Percentiles rank a stretch among this genome's conserved stretches.
Conservation (phyloP, 2,888 invertebrate species). For the Strigamia maritima region DNA sequence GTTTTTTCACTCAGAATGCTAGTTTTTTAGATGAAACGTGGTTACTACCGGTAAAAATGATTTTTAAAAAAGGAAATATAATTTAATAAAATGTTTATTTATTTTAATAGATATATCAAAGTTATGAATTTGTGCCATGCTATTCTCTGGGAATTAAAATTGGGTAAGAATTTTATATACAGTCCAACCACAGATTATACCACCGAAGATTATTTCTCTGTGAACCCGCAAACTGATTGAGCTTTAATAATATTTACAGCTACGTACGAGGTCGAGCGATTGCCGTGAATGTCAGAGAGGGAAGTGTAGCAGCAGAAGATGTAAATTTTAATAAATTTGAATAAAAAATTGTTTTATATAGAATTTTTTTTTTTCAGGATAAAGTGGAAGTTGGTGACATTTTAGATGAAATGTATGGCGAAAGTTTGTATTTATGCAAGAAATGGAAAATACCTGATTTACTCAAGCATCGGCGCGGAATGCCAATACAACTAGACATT, state of each 20-base stretch:
- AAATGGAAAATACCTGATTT: constrained; percentile 48
- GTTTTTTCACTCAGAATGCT: not conserved
- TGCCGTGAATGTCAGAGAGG: constrained; percentile 59
- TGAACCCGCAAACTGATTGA: too few species aligned
- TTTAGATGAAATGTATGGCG: constrained; percentile 63
- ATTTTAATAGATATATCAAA: not conserved
- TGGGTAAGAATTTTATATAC: not conserved
- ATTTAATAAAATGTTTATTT: not conserved
- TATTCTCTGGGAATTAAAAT: not conserved
- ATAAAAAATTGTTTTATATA: too few species aligned
- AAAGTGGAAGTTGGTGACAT: constrained; percentile 63
- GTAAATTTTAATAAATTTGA: too few species aligned
- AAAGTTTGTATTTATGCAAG: constrained; percentile 47
- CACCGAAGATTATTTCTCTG: too few species aligned
- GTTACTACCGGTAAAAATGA: not conserved
- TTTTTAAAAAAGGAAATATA: not conserved
- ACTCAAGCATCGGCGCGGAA: constrained; percentile 48
- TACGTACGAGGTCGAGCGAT: constrained; percentile 61
- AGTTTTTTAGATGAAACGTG: not conserved
- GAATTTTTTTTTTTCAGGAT: constrained; percentile 56
- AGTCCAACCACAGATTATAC: too few species aligned
- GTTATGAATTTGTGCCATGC: not conserved
- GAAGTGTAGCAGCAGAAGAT: constrained; percentile 64
- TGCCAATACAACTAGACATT: constrained; percentile 50
- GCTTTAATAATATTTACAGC: constrained; percentile 51